Percentiles rank a stretch among this genome's conserved stretches.
Conservation (phyloP, 2,113 vertebrate species). For the Charina bottae region DNA sequence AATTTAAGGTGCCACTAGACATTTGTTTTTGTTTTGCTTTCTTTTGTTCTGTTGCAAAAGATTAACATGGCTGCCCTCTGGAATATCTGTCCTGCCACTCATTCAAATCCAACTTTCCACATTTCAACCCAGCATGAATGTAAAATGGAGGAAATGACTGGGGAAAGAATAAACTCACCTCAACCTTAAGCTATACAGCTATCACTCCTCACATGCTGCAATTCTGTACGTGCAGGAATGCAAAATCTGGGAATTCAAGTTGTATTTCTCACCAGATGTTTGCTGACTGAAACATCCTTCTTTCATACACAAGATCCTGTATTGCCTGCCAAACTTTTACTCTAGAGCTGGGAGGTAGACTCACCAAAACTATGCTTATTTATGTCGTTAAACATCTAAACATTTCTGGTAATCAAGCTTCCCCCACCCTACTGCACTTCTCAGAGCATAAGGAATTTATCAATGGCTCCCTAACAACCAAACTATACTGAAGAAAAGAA, state of each 20-base stretch:
- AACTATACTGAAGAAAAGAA: not conserved
- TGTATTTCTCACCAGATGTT: constrained; percentile 42
- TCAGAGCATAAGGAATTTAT: not conserved
- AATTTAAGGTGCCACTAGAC: not conserved
- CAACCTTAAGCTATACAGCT: not conserved
- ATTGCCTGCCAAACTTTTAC: constrained; percentile 14
- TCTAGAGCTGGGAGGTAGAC: not conserved
- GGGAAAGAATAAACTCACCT: constrained; percentile 11
- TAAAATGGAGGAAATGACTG: not conserved
- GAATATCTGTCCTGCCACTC: not conserved
- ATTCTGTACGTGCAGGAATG: constrained; percentile 19
- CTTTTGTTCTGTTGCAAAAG: not conserved
- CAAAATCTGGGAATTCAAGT: constrained; percentile 17
- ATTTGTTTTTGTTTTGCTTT: not conserved
- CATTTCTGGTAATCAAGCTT: not conserved
- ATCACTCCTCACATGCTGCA: constrained; percentile 6
- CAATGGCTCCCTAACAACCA: not conserved
- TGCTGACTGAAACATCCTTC: constrained; percentile 33
- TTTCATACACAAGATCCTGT: not conserved
- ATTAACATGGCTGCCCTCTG: not conserved
- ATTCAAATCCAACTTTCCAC: not conserved
- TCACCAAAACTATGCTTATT: constrained; percentile 16
- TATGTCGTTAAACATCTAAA: constrained; percentile 24
- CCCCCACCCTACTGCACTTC: not conserved
- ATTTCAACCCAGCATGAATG: constrained; percentile 7